Evolutionary conservation across 2,113 vertebrate genomes (phyloP), one percentile per base, ranked within the genome.

Genomic region (Tetraodon nigroviridis): DNA sequence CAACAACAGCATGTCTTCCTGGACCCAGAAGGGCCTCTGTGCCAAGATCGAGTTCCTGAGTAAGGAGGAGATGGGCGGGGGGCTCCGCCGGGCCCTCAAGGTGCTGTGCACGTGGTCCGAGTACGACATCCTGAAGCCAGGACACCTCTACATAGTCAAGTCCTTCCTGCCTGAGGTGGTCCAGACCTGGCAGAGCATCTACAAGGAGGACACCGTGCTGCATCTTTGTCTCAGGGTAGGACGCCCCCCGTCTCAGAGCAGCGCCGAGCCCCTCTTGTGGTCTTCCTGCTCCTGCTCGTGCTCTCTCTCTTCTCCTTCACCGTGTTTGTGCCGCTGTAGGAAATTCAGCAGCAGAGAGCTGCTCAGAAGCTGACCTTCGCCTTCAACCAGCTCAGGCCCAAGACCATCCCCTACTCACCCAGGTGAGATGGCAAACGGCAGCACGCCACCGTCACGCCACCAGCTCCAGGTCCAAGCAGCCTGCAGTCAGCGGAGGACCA

Each of bases 1-100:
- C 81, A 96, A 98, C 87, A 99, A 99, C 90, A 99, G 97, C 92
- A 99, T 99, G 97, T 98, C 96, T 27, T 99, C 97, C 64, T 99
- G 97, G 97, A 92, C 96, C 45, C 97, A 98, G 22, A 88, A 93
- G n/a, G 97, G 96, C 6, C 94, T 98, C 41, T 98, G 92, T 79
- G 97, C 96, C 68, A 99, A 98, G 84, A 99, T 99, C 12, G 97
- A 99, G 57, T 99, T 99, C 82, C 89, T 99, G 68, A 98, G 97
- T 87, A 98, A 98, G 81, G 97, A 99, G 76, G 95, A 99, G 87
- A 98, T 98, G 97, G 96, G 96, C 12, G 97, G 97, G 17, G 97
- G 97, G 20, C 89, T 99, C 68, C 83, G 97, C 8, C 87, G 94
- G 68, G 97, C 97, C 37, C 93, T 99, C 46, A 99, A 99, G 88